Base-by-base conservation (phyloP, 2,888 invertebrate species). In the Onchidella celtica region DNA sequence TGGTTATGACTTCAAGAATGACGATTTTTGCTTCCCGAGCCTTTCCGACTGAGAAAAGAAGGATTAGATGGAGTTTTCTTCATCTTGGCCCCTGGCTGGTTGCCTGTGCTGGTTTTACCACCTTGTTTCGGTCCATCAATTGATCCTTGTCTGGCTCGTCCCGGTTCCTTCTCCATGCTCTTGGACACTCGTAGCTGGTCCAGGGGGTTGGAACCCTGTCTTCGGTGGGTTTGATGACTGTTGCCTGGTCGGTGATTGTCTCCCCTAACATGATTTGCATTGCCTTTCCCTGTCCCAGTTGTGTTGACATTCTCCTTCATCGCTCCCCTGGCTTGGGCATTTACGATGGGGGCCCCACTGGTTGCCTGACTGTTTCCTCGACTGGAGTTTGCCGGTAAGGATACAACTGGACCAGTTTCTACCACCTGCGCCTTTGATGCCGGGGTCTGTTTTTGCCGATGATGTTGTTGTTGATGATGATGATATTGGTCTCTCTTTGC, bases 121-220 rank as follows among this genome's bases (percentile, higher is more conserved):
- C 11, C 4, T 14, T 40, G 65, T 47, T 40, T 63, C 0, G 29
- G n/a, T 47, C 36, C 65, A 2, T 66, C 75, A 40, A 34, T 21
- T 9, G 66, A 66, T 6, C 68, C 66, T n/a, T 66, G 63, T 38
- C 38, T 47, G 9, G 47, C 2, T 17, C 2, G 4, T 3, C 55
- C 24, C 38, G 21, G 65, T 47, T 47, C 32, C 32, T 75, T 75
- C 32, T 66, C 77, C 9, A 29, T 36, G 21, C 59, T 59, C 59
- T 24, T 69, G 34, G 27, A 57, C 6, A 40, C 3, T 55, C 57
- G 6, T 0, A 55, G 38, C 3, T 29, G 40, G 36, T 63, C 29
- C 11, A 55, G 21, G 21, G 79, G 79, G 29, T 34, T 63, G 0
- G 79, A 79, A 3, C 63, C 55, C 55, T 79, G 70, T 9, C 79